A percentile compares a stretch with the other conserved stretches of the same genome.
These are phyloP conservation scores for Papilio protenor DNA, from an alignment of 2,888 invertebrate species.

Conservation along the genomic window DNA sequence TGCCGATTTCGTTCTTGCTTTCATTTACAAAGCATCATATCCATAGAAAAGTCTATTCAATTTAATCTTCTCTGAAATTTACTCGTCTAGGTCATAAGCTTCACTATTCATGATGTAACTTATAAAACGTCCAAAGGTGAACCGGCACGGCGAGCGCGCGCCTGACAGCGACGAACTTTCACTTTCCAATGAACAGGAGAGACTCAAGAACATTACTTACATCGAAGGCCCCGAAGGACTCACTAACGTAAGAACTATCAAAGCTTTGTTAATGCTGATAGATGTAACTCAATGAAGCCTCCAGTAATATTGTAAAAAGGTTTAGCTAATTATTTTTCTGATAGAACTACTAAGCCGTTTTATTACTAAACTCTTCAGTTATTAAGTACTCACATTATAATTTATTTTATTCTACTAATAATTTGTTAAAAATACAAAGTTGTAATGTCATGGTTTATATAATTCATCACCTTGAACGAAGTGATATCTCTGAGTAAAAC, in stretches of 20 bases:
- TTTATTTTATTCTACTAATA: neutral
- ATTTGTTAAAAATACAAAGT: neutral
- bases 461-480: conserved; percentile 13
- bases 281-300: neutral
- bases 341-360: neutral
- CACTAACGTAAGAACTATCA: conserved; percentile 65
- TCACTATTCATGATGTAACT: neutral
- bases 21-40: neutral
- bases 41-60: neutral
- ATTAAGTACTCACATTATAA: neutral
- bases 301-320: neutral
- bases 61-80: neutral
- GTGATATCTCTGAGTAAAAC: neutral
- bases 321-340: neutral
- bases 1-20: neutral
- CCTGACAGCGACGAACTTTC: conserved; percentile 75
- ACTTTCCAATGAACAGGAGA: conserved; percentile 65
- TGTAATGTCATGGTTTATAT: conserved; percentile 2
- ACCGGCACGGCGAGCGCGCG: conserved; percentile 75
- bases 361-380: neutral
- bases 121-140: conserved; percentile 57
- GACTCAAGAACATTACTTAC: conserved; percentile 61
- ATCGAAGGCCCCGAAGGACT: conserved; percentile 73
- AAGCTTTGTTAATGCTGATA: too few species aligned
- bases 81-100: neutral